phyloP scores from a whole-genome alignment of 2,113 vertebrate genomes.

The Chionodraco myersi region DNA sequence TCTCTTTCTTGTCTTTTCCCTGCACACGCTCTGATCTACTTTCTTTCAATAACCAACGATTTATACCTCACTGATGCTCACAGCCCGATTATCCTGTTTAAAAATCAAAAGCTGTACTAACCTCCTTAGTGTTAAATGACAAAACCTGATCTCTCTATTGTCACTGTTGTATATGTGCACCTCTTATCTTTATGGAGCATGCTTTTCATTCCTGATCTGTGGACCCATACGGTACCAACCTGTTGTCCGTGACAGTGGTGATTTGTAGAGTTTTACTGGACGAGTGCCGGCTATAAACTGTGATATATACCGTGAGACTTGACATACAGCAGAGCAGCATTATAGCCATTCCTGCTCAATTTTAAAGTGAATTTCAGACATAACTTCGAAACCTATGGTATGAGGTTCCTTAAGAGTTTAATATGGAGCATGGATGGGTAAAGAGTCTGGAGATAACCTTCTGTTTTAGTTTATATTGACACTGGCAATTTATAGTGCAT shows the following conservation, averaged over 20 bases:
- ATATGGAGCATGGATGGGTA: too few relatives aligned
- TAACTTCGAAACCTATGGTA: conserved; percentile 17
- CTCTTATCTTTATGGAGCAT: neutral
- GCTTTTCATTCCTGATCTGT: conserved; percentile 24
- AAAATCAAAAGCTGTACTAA: neutral
- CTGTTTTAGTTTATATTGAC: too few relatives aligned
- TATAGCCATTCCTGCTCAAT: conserved; percentile 33
- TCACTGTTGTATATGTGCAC: neutral
- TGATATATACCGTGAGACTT: neutral
- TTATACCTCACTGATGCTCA: too few relatives aligned
- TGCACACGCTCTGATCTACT: too few relatives aligned
- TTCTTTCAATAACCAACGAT: neutral
- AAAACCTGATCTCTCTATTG: neutral
- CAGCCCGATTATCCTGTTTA: neutral
- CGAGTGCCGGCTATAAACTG: neutral
- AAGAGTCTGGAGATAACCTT: too few relatives aligned
- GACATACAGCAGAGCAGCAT: conserved; percentile 28
- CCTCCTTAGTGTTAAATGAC: too few relatives aligned
- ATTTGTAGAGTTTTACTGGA: conserved; percentile 54
- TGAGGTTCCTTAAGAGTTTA: neutral
- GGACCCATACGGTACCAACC: conserved; percentile 47
- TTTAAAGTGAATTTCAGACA: conserved; percentile 24
- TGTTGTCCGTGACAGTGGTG: conserved; percentile 42
- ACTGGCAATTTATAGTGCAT: neutral
- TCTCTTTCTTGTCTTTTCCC: too few relatives aligned